A percentile compares a stretch with the other conserved stretches of the same genome.
These are phyloP conservation scores for Patella depressa DNA, from an alignment of 2,888 invertebrate species.

Conservation along the genomic window DNA sequence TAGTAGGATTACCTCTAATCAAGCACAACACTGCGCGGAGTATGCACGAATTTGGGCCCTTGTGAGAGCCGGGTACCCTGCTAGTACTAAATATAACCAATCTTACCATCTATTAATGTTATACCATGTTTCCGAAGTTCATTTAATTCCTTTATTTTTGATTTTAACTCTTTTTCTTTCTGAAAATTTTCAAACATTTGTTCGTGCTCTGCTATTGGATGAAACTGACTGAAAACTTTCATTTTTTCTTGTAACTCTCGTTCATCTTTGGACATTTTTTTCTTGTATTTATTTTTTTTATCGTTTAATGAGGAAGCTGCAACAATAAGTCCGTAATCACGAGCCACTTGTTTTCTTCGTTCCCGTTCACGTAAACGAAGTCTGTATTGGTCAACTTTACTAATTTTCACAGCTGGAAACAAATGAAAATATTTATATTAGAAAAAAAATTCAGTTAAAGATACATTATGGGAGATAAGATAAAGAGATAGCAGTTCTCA, in stretches of 20 bases:
- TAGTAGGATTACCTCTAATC: too few relatives aligned
- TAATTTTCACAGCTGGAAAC: constrained; percentile 83
- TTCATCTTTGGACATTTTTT: constrained; percentile 83
- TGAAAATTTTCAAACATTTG: constrained; percentile 80
- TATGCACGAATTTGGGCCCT: too few relatives aligned
- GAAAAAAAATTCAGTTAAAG: too few relatives aligned
- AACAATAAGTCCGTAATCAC: constrained; percentile 91
- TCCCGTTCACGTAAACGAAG: constrained; percentile 79
- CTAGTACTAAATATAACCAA: neutral
- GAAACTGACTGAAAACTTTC: constrained; percentile 89
- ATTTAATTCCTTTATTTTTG: constrained; percentile 83
- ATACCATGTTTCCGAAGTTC: constrained; percentile 90
- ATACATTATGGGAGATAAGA: too few relatives aligned
- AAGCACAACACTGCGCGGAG: too few relatives aligned
- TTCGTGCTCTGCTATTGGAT: constrained; percentile 87
- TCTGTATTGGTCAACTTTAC: constrained; percentile 90
- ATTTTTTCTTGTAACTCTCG: constrained; percentile 83
- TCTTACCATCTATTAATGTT: constrained; percentile 73
- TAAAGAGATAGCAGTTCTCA: too few relatives aligned
- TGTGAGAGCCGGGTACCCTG: too few relatives aligned
- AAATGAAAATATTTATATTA: constrained; percentile 16
- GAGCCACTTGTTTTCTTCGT: constrained; percentile 88
- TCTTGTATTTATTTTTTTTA: constrained; percentile 75
- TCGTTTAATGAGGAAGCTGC: constrained; percentile 82
- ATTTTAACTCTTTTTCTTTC: constrained; percentile 85